Evolutionary conservation across 2,888 invertebrate genomes (phyloP).

Genomic region (Vanessa cardui): DNA sequence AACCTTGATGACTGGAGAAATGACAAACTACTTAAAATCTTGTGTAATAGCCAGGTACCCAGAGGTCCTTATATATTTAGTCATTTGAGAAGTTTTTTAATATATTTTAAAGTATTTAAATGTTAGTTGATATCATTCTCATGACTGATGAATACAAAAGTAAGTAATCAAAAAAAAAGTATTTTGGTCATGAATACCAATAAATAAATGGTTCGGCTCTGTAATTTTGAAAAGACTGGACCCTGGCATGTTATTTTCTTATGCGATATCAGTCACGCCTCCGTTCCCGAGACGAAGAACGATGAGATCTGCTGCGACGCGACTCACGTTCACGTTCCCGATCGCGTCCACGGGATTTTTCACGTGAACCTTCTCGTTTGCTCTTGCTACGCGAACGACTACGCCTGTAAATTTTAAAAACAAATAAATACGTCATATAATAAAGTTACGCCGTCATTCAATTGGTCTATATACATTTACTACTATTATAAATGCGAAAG

Average conservation of each 20-base stretch:
- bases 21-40: not conserved
- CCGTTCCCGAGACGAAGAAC: conserved; percentile 68
- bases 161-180: too few relatives aligned
- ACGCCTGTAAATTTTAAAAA: conserved; percentile 44
- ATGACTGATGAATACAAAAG: not conserved
- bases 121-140: not conserved
- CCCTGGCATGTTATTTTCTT: not conserved
- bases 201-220: not conserved
- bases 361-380: conserved; percentile 54
- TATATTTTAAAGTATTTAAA: too few relatives aligned
- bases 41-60: conserved; percentile 3
- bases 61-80: not conserved
- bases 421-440: not conserved
- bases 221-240: not conserved
- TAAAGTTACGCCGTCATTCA: not conserved
- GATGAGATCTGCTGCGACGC: conserved; percentile 69
- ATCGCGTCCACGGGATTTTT: conserved; percentile 52
- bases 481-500: too few relatives aligned
- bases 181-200: too few relatives aligned
- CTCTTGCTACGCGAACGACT: conserved; percentile 64
- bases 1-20: not conserved
- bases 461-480: too few relatives aligned
- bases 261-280: conserved; percentile 59
- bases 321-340: conserved; percentile 59
- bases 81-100: not conserved